Evolutionary conservation across 1,140 invertebrate species (phyloP), one percentile per base, ranked within the genome.

Genomic region (Tribolium castaneum): DNA sequence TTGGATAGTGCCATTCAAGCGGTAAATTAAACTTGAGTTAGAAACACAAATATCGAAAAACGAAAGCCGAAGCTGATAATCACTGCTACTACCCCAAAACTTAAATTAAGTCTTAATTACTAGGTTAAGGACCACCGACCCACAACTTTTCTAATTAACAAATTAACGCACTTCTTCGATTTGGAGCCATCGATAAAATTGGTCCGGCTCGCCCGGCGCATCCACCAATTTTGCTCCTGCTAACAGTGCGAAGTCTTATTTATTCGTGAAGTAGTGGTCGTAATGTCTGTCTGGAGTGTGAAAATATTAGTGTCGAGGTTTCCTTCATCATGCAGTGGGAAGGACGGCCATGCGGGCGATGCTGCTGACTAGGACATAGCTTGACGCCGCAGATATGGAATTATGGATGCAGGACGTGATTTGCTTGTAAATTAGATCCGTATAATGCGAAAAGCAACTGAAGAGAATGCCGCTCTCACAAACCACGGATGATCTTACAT

Each of bases 381-480:
- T 76, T 70, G 75, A 76, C 59, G 75, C 75, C 75, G 75, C 49
- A 73, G 71, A 73, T 73, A 73, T 73, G 52, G 71, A 73, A 73
- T 73, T 73, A 52, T 73, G 52, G 71, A 73, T 52, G 49, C 49
- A 73, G 19, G 52, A 73, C 71, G 71, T 73, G 71, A 16, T 73
- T 73, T 54, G 71, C 52, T 52, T 73, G 49, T 73, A 73, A 50
- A 72, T 72, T 51, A 72, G 70, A 72, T 72, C 25, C 16, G 50
- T 52, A 51, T 50, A 73, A 73, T 73, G 52, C 34, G 71, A 52
- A 52, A 59, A 75, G 51, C 72, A 75, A 75, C 49, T 39, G 72
- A 52, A 75, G 49, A 75, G 51, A 72, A 72, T 72, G 50, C 45
- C 39, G 14, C 51, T 72, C 45, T 25, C 70, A 12, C n/a, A 66